These are phyloP conservation scores for Hiodon alosoides DNA, from an alignment of 2,113 vertebrate species.

Conservation along the genomic window DNA sequence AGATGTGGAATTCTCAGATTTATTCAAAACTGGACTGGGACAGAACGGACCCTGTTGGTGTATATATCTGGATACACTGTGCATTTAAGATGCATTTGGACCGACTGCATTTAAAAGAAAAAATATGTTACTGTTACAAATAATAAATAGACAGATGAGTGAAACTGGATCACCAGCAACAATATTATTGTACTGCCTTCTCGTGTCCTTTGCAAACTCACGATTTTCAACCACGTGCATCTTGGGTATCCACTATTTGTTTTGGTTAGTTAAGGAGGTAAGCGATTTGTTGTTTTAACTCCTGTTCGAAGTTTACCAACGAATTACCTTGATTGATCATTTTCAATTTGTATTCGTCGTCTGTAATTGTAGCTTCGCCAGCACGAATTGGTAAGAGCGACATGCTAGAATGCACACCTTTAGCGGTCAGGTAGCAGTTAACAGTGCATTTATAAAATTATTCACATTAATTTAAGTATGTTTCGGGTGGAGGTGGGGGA, in stretches of 20 bases:
- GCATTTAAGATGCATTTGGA: too few species aligned
- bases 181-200: not conserved
- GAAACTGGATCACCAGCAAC: not conserved
- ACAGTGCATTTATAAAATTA: too few species aligned
- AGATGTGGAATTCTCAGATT: too few species aligned
- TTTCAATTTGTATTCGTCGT: constrained; percentile 1
- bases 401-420: too few species aligned
- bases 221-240: constrained; percentile 5
- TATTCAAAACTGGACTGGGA: too few species aligned
- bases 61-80: too few species aligned
- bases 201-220: not conserved
- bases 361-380: not conserved
- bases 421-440: too few species aligned
- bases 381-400: not conserved
- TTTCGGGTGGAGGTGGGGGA: too few species aligned
- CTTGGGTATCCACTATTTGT: not conserved
- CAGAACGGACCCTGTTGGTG: too few species aligned
- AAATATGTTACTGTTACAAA: not conserved
- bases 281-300: constrained; percentile 16
- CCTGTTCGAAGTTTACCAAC: constrained; percentile 3
- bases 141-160: not conserved
- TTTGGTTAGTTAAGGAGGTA: constrained; percentile 1
- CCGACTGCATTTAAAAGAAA: not conserved
- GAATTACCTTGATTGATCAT: constrained; percentile 10
- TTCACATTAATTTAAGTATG: too few species aligned